Conservation (phyloP, 1,140 invertebrate species). For the Hyposmocoma kahamanoa region DNA sequence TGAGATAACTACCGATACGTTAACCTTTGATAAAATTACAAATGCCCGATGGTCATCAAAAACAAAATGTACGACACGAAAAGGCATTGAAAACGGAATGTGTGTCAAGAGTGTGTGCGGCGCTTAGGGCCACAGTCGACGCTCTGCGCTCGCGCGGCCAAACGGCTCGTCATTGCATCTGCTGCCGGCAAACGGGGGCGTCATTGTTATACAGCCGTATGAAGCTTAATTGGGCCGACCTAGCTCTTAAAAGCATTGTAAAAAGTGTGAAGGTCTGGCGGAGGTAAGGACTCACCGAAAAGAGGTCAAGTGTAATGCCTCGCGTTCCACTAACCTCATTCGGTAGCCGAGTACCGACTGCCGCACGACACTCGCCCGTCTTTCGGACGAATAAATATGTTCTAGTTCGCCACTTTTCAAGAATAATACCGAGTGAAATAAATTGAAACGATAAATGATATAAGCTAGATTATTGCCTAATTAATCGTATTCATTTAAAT, state of each 20-base stretch:
- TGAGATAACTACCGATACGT: too few relatives aligned
- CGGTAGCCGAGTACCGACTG: constrained; percentile 36
- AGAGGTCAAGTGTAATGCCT: constrained; percentile 71
- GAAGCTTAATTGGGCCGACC: constrained; percentile 69
- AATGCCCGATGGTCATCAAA: constrained; percentile 10
- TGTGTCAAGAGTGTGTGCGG: constrained; percentile 58
- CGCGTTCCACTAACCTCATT: constrained; percentile 72
- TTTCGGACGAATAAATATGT: constrained; percentile 51
- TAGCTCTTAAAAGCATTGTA: constrained; percentile 70
- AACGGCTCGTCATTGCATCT: constrained; percentile 49
- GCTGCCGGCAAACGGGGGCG: constrained; percentile 39
- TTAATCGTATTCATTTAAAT: too few relatives aligned
- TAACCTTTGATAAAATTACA: constrained; percentile 3
- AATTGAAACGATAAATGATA: too few relatives aligned
- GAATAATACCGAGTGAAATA: too few relatives aligned
- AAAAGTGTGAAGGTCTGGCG: constrained; percentile 71
- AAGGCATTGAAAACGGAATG: constrained; percentile 51
- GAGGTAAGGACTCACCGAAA: constrained; percentile 68
- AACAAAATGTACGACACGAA: constrained; percentile 35
- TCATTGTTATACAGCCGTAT: background rate
- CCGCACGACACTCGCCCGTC: constrained; percentile 42
- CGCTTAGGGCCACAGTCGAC: constrained; percentile 22
- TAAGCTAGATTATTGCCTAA: too few relatives aligned
- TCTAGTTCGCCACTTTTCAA: constrained; percentile 31
- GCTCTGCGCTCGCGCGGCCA: constrained; percentile 41